A percentile compares a stretch with the other conserved stretches of the same genome.
Evolutionary conservation across 2,113 vertebrate species (phyloP).

Genomic region (Carollia perspicillata): DNA sequence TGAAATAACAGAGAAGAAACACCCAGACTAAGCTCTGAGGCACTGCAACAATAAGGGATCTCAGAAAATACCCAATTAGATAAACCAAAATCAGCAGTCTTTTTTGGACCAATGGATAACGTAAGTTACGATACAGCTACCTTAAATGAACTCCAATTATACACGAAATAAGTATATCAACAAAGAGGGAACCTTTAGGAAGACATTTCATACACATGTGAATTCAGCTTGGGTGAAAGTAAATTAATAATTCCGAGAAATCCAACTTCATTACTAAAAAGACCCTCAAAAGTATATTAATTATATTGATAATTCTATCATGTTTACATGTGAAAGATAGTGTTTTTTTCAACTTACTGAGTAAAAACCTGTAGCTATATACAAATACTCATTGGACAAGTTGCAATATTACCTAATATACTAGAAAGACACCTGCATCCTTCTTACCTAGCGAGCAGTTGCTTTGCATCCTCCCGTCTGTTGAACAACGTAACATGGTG

Average conservation of each 20-base stretch:
- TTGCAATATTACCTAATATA: not conserved
- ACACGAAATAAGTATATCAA: not conserved
- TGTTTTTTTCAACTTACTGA: not conserved
- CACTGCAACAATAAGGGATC: not conserved
- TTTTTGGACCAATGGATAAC: not conserved
- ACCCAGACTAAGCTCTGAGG: not conserved
- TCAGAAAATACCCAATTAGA: not conserved
- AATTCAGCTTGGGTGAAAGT: not conserved
- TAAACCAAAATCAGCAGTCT: not conserved
- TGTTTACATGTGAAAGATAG: not conserved
- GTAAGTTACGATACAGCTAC: not conserved
- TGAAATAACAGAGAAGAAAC: not conserved
- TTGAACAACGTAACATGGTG: slow-evolving; percentile 88
- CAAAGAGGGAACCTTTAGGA: not conserved
- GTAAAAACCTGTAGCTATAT: slow-evolving; percentile 15
- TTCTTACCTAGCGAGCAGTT: slow-evolving; percentile 88
- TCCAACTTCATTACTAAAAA: not conserved
- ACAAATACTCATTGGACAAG: not conserved
- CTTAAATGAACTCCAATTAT: not conserved
- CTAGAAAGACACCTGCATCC: not conserved
- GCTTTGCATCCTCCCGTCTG: slow-evolving; percentile 88
- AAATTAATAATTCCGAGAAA: slow-evolving; percentile 16
- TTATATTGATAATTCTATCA: not conserved
- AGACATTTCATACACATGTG: not conserved
- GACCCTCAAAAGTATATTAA: not conserved